phyloP scores from a whole-genome alignment of 2,113 vertebrate genomes.

The Ctenomys sociabilis region DNA sequence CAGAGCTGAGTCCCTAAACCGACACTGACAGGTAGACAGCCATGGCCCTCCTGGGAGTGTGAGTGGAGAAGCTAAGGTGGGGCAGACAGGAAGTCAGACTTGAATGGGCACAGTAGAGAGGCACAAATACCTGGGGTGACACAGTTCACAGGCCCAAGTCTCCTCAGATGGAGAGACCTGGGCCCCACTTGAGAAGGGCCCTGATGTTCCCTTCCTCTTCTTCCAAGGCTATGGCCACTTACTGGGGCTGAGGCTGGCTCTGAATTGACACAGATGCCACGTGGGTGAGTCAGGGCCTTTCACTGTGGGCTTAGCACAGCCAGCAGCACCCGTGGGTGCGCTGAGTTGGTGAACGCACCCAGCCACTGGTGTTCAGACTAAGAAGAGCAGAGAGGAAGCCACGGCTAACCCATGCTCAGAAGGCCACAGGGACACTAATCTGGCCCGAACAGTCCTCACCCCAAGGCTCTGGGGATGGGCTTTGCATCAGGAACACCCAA shows the following conservation, averaged over 20 bases:
- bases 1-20: neutral
- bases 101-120: neutral
- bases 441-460: conserved; percentile 6
- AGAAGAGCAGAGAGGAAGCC: neutral
- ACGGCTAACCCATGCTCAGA: neutral
- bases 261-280: neutral
- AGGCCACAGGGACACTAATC: neutral
- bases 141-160: neutral
- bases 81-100: neutral
- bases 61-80: neutral
- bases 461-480: neutral
- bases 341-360: neutral
- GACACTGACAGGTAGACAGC: neutral
- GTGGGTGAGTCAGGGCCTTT: neutral
- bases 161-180: neutral
- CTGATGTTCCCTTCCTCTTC: neutral
- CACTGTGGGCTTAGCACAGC: neutral
- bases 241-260: neutral
- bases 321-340: neutral
- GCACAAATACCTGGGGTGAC: neutral
- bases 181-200: neutral
- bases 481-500: conserved; percentile 12
- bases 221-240: too few species aligned
- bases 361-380: neutral
- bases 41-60: neutral